Percentiles rank a stretch among this genome's conserved stretches.
These are phyloP conservation scores for Polyommatus iphigenia DNA, from an alignment of 2,888 invertebrate species.

Conservation along the genomic window DNA sequence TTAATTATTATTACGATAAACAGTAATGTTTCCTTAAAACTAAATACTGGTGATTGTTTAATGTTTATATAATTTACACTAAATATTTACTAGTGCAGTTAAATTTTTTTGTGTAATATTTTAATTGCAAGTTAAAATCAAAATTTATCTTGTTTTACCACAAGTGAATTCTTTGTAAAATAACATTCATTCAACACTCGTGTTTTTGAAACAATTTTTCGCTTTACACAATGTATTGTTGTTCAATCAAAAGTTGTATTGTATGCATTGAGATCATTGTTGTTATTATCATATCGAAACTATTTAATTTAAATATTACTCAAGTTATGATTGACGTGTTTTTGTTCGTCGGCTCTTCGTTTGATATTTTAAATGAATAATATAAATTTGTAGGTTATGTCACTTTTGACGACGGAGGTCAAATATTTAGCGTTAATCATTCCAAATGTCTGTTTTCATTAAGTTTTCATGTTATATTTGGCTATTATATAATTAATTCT, in stretches of 20 bases:
- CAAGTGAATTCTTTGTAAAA: not conserved
- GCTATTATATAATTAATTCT: not conserved
- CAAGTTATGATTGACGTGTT: constrained; percentile 29
- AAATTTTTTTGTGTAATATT: no score
- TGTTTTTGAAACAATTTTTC: constrained; percentile 37
- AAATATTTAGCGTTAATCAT: not conserved
- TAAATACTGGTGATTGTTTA: not conserved
- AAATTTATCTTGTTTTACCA: not conserved
- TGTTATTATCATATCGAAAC: constrained; percentile 29
- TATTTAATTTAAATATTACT: constrained; percentile 31
- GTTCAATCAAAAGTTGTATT: constrained; percentile 29
- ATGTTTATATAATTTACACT: not conserved
- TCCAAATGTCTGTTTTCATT: not conserved
- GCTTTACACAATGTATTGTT: constrained; percentile 20
- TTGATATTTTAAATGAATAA: constrained; percentile 22
- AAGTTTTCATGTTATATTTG: not conserved
- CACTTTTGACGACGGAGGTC: constrained; percentile 5
- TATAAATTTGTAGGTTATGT: constrained; percentile 21
- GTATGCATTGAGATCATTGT: constrained; percentile 29
- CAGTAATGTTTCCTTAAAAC: not conserved
- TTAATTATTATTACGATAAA: not conserved
- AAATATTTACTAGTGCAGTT: not conserved
- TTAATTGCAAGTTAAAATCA: not conserved
- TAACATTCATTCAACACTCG: not conserved
- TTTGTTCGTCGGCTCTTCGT: constrained; percentile 26